Evolutionary conservation across 2,113 vertebrate genomes (phyloP), one percentile per base, ranked within the genome.

Genomic region (Toxotes chatareus): DNA sequence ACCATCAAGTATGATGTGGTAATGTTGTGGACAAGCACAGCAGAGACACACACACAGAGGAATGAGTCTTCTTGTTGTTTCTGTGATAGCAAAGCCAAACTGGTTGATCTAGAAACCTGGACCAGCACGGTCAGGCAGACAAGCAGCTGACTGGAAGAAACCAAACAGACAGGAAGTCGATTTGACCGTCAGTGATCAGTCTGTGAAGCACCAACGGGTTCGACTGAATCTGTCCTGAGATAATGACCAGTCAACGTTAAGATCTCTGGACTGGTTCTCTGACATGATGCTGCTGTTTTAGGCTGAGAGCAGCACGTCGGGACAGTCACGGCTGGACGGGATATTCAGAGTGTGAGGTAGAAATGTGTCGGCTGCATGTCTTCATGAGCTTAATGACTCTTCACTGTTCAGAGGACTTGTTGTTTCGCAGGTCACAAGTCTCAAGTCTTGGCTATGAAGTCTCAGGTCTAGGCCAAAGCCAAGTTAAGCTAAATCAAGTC

Each of bases 111-210:
- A 0, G 4, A 14, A 65, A 46, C 69, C 57, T 13, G 40, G 61
- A 74, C 0, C 1, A 3, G 21, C 10, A 2, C 4, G 42, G 42
- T 11, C 21, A 42, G 49, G 34, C 19, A 51, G 57, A 75, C 21
- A 3, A 32, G 34, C 21, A n/a, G 10, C 1, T 40, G 76, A 62
- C 14, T 61, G 44, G 51, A 60, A 32, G 69, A 60, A 32, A 79
- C 40, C 53, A 14, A 67, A 27, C 32, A 27, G 79, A 76, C 82
- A 76, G 79, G 16, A 69, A 74, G 53, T 84, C 27, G 27, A 27
- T 27, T 1, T 27, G 27, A 27, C 27, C 27, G 27, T 27, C 56
- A 23, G 47, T 68, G 1, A 62, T 3, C 40, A 10, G 53, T 19
- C 12, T n/a, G 49, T 10, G 16, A 78, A 69, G 62, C 0, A 49